Percentiles rank a stretch among this genome's conserved stretches.
Conservation (phyloP, 2,113 vertebrate genomes). For the Takifugu flavidus region DNA sequence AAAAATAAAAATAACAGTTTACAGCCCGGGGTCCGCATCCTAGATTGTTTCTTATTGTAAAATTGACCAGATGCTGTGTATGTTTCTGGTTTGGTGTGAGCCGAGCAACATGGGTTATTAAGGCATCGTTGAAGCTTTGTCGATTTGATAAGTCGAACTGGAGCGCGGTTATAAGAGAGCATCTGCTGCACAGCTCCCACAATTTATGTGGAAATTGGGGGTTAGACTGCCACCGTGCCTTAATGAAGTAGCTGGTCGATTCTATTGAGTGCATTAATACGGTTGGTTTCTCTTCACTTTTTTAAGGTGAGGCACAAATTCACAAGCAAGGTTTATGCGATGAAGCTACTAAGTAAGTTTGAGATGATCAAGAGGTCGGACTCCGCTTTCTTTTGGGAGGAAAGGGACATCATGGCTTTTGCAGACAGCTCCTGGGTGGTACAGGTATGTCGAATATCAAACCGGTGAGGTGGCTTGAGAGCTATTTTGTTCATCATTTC, state of each 20-base stretch:
- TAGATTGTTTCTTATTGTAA: too few species aligned
- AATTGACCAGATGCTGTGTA: too few species aligned
- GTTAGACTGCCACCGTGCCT: too few species aligned
- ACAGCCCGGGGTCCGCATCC: too few species aligned
- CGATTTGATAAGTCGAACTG: too few species aligned
- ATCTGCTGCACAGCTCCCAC: too few species aligned
- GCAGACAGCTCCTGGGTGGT: slow-evolving; percentile 98
- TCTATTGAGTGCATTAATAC: neutral
- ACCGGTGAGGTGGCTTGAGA: neutral
- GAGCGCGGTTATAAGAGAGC: too few species aligned
- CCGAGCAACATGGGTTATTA: too few species aligned
- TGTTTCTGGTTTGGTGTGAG: too few species aligned
- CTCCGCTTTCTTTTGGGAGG: slow-evolving; percentile 99
- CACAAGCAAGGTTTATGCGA: slow-evolving; percentile 92
- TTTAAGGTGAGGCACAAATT: slow-evolving; percentile 93
- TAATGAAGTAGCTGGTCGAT: neutral
- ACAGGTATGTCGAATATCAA: slow-evolving; percentile 77
- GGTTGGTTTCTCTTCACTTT: neutral
- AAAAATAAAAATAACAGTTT: too few species aligned
- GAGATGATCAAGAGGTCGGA: slow-evolving; percentile 99
- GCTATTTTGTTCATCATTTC: neutral
- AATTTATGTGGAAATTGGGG: too few species aligned
- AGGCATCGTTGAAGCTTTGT: too few species aligned
- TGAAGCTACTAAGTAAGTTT: slow-evolving; percentile 99
- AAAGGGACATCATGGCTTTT: slow-evolving; percentile 99